A percentile compares a stretch with the other conserved stretches of the same genome.
Evolutionary conservation across 2,888 invertebrate species (phyloP).

Genomic region (Euproctis similis): DNA sequence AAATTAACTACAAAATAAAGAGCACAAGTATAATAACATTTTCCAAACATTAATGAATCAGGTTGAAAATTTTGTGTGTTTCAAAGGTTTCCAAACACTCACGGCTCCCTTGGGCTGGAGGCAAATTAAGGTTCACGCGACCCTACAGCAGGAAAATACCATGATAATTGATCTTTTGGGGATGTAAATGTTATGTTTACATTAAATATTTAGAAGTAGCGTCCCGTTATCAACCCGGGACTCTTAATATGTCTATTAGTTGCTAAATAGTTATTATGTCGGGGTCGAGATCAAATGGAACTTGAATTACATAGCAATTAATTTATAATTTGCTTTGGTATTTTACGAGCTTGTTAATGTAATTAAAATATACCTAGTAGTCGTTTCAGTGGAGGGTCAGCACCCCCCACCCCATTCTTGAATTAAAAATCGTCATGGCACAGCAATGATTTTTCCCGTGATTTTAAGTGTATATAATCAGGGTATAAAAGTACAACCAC

Average conservation of each 20-base stretch:
- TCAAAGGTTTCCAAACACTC: conserved; percentile 14
- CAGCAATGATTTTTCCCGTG: too few species aligned
- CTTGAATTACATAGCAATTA: too few species aligned
- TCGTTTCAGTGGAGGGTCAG: too few species aligned
- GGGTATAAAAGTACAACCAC: too few species aligned
- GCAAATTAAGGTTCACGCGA: conserved; percentile 16
- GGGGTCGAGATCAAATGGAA: too few species aligned
- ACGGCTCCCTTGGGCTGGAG: conserved; percentile 11
- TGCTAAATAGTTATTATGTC: not conserved
- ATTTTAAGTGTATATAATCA: too few species aligned
- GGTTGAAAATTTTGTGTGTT: conserved; percentile 15
- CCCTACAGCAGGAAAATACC: conserved; percentile 9
- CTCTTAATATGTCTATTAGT: not conserved
- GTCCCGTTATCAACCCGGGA: conserved; percentile 1
- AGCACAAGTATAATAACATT: conserved; percentile 4
- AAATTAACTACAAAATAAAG: too few species aligned
- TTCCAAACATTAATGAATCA: conserved; percentile 14
- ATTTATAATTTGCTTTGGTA: too few species aligned
- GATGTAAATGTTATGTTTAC: conserved; percentile 1
- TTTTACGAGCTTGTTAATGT: too few species aligned
- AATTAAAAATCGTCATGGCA: too few species aligned
- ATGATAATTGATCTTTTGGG: conserved; percentile 16
- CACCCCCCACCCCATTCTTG: too few species aligned
- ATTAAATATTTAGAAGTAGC: conserved; percentile 6
- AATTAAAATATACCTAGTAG: too few species aligned